Evolutionary conservation across 2,797 vertebrate genomes (phyloP).

Genomic region (Anabacerthia variegaticeps): DNA sequence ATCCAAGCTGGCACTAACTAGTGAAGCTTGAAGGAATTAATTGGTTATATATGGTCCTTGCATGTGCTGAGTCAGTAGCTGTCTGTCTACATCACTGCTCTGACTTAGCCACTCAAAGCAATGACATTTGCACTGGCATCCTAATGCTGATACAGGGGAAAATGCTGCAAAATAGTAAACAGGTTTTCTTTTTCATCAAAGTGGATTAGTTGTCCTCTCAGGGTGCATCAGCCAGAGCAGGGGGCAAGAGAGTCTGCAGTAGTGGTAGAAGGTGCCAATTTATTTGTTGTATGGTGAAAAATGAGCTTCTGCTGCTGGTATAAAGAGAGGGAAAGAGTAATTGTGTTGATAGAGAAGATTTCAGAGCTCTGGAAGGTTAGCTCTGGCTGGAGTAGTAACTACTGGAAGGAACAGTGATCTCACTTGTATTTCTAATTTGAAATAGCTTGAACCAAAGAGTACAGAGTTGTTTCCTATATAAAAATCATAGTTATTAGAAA

Average conservation of each 20-base stretch:
- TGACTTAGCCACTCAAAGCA: neutral
- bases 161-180: neutral
- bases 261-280: neutral
- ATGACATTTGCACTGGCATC: neutral
- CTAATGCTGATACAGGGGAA: neutral
- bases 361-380: neutral
- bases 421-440: neutral
- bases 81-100: neutral
- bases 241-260: neutral
- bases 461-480: neutral
- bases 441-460: neutral
- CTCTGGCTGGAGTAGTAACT: neutral
- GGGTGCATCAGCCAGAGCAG: neutral
- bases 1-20: neutral
- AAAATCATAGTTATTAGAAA: neutral
- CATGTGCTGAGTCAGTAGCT: slow-evolving; percentile 38
- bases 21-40: slow-evolving; percentile 7
- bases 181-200: neutral
- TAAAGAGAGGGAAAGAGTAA: neutral
- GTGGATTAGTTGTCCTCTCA: neutral
- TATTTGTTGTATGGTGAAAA: neutral
- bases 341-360: neutral
- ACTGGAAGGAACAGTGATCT: neutral
- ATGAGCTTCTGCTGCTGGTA: neutral
- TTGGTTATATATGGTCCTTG: slow-evolving; percentile 1